These are phyloP conservation scores for Takifugu bimaculatus DNA, from an alignment of 2,113 vertebrate species.

Conservation along the genomic window DNA sequence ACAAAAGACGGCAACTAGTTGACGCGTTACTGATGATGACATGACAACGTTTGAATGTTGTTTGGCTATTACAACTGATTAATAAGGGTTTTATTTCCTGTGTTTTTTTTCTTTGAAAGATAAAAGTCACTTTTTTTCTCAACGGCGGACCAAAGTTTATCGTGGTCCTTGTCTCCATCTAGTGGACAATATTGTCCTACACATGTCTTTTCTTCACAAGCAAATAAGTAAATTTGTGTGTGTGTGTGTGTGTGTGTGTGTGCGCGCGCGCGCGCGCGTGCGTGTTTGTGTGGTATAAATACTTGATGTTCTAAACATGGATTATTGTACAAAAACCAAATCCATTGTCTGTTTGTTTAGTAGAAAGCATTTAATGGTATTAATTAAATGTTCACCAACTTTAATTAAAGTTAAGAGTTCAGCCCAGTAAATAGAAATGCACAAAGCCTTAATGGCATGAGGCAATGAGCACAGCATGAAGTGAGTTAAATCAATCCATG, in stretches of 20 bases:
- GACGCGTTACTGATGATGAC: no score
- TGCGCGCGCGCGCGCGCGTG: no score
- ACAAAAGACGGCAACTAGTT: no score
- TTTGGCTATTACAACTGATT: no score
- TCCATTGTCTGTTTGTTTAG: no score
- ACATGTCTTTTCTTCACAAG: neutral
- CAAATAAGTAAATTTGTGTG: no score
- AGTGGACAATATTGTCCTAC: slow-evolving; percentile 44
- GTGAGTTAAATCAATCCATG: slow-evolving; percentile 17
- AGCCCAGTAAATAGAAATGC: slow-evolving; percentile 20
- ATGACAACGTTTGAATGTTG: no score
- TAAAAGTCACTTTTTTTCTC: neutral
- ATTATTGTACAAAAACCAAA: no score
- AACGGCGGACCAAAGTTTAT: neutral
- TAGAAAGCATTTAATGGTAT: neutral
- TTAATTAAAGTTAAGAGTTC: slow-evolving; percentile 8
- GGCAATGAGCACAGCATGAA: slow-evolving; percentile 17
- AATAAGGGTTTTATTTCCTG: neutral
- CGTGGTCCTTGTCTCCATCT: slow-evolving; percentile 68
- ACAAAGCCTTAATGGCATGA: slow-evolving; percentile 19
- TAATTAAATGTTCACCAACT: slow-evolving; percentile 3
- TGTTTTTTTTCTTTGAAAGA: neutral
- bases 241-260: no score
- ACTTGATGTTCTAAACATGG: no score
- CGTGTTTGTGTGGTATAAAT: no score